Evolutionary conservation across 64 coral and sea anemone genomes (phyloP).

Genomic region (Stylophora pistillata): DNA sequence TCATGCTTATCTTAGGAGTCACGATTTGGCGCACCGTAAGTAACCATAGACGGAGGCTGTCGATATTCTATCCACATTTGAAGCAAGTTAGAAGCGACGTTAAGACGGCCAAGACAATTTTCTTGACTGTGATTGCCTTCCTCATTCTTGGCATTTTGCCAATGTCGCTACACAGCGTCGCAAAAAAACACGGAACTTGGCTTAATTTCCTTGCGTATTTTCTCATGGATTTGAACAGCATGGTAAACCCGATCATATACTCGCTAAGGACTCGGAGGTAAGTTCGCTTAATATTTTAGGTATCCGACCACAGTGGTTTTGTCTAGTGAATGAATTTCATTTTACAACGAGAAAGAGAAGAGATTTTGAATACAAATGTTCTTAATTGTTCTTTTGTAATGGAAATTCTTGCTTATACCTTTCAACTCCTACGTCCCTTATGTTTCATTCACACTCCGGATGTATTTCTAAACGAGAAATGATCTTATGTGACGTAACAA

Average conservation of each 20-base stretch:
- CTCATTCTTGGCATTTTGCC: conserved; percentile 21
- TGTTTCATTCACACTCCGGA: no score
- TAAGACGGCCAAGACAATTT: conserved; percentile 33
- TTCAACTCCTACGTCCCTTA: no score
- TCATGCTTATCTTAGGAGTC: neutral
- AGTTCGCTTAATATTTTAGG: no score
- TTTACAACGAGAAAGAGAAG: no score
- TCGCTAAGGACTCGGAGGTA: conserved; percentile 41
- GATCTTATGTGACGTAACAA: no score
- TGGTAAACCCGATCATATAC: conserved; percentile 43
- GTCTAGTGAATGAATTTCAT: no score
- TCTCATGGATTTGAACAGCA: conserved; percentile 33
- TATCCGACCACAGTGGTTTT: no score
- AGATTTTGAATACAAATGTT: no score
- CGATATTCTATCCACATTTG: neutral
- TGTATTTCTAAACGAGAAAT: no score
- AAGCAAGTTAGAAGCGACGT: conserved; percentile 7
- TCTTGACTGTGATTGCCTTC: neutral
- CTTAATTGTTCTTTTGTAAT: no score
- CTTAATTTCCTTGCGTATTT: conserved; percentile 43
- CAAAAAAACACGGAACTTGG: conserved; percentile 43
- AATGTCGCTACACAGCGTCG: conserved; percentile 26
- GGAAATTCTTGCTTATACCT: no score
- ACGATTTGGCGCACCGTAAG: conserved; percentile 21
- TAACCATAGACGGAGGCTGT: neutral